phyloP scores from a whole-genome alignment of 2,888 invertebrate genomes.

The Drosophila neotestacea region DNA sequence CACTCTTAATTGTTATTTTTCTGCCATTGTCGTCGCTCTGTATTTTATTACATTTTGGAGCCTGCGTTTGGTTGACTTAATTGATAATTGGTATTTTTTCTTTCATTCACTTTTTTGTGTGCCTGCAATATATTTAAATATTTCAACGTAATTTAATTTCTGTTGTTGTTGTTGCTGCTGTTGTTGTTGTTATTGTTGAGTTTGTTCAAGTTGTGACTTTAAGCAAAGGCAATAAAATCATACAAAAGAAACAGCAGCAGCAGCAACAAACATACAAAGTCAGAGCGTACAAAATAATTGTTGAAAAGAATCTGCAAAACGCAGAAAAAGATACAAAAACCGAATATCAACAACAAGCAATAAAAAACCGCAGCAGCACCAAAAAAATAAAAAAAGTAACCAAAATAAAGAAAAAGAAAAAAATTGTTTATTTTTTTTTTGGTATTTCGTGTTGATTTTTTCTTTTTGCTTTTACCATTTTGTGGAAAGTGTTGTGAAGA shows the following conservation, averaged over 20 bases:
- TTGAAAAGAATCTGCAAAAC: conserved; percentile 76
- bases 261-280: no score
- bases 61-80: conserved; percentile 78
- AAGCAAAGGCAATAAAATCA: conserved; percentile 50
- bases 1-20: conserved; percentile 46
- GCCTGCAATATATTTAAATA: conserved; percentile 70
- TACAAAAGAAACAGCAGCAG: conserved; percentile 43
- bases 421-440: conserved; percentile 25
- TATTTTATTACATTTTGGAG: conserved; percentile 71
- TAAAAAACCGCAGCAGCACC: conserved; percentile 73
- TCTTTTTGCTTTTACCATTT: conserved; percentile 32
- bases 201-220: conserved; percentile 44
- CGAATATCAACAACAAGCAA: conserved; percentile 63
- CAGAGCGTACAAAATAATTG: conserved; percentile 64
- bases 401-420: conserved; percentile 27
- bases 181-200: conserved; percentile 29
- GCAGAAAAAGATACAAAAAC: conserved; percentile 45
- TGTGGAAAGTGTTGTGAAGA: conserved; percentile 82
- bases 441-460: conserved; percentile 32
- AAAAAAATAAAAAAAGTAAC: conserved; percentile 23
- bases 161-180: conserved; percentile 40
- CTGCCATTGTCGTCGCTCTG: conserved; percentile 46
- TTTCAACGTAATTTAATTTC: conserved; percentile 75
- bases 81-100: conserved; percentile 76
- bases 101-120: conserved; percentile 12